Evolutionary conservation across 2,797 vertebrate genomes (phyloP), one percentile per base, ranked within the genome.

Genomic region (Centroberyx gerrardi): DNA sequence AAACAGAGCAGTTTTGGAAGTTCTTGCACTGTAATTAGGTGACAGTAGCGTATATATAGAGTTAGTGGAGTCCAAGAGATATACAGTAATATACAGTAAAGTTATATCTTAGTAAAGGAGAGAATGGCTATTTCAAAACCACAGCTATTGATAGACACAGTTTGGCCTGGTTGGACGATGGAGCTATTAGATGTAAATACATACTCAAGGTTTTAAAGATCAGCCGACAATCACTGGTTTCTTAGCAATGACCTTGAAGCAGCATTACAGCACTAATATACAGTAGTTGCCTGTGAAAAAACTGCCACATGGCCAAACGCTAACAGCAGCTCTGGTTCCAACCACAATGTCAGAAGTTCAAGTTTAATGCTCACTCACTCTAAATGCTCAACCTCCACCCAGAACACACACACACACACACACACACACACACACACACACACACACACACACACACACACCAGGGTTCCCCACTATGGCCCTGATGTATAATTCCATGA

Each of bases 11-110:
- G 56, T 80, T 78, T 58, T 4, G 40, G 72, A 29, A 2, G 22
- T n/a, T 78, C 67, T 56, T 49, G 44, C 62, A 48, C 74, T 84
- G 77, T 54, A 66, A 82, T 85, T 73, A 74, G 17, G 44, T 29
- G 54, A 80, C 76, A 83, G 66, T 66, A 40, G 67, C 56, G 51
- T 46, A 9, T 40, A 62, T 33, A 68, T 72, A 54, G 38, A 53
- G 48, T 38, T 38, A 56, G 46, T 27, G 59, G 46, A 49, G 49
- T 38, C 15, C 3, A 56, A 22, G 38, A 56, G 22, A 66, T 18
- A 6, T 5, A 72, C 28, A 7, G 61, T 55, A 29, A 42, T 42
- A 68, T 29, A 56, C 14, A 72, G 12, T 8, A 3, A 10, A 40
- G 38, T 1, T 6, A 40, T 40, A 40, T 10, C 9, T 40, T 40